These are phyloP conservation scores for Drosophila maculinotata DNA, from an alignment of 2,888 invertebrate species.

Conservation along the genomic window DNA sequence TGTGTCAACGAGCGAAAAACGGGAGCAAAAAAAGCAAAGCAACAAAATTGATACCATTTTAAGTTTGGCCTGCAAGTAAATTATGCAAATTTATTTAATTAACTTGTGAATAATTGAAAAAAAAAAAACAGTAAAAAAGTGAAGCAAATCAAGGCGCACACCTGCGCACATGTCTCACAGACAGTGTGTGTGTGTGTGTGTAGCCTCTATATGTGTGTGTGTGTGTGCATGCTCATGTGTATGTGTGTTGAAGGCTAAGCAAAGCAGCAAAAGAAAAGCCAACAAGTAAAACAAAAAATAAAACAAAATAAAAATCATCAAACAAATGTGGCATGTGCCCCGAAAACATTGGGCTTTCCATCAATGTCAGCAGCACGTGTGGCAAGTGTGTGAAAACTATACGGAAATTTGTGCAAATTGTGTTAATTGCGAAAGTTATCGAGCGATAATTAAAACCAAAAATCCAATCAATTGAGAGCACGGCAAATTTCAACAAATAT, in stretches of 20 bases:
- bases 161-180: constrained; percentile 73
- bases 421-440: too few relatives aligned
- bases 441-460: too few relatives aligned
- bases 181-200: constrained; percentile 23
- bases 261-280: constrained; percentile 63
- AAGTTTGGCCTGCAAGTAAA: constrained; percentile 10
- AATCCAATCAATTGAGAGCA: background rate
- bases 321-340: constrained; percentile 51
- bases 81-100: constrained; percentile 59
- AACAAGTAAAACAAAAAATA: constrained; percentile 63
- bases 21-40: constrained; percentile 3
- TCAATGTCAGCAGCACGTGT: constrained; percentile 49
- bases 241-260: constrained; percentile 74
- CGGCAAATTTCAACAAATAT: background rate
- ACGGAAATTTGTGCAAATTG: constrained; percentile 17
- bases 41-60: constrained; percentile 4
- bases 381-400: constrained; percentile 31
- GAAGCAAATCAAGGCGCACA: constrained; percentile 67
- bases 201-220: constrained; percentile 33
- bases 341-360: constrained; percentile 26
- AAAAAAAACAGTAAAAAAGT: background rate
- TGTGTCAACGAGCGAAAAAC: constrained; percentile 23
- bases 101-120: constrained; percentile 67
- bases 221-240: constrained; percentile 35
- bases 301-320: constrained; percentile 9